Percentiles rank a stretch among this genome's conserved stretches.
These are phyloP conservation scores for Furnarius figulus DNA, from an alignment of 2,113 vertebrate species.

Conservation along the genomic window DNA sequence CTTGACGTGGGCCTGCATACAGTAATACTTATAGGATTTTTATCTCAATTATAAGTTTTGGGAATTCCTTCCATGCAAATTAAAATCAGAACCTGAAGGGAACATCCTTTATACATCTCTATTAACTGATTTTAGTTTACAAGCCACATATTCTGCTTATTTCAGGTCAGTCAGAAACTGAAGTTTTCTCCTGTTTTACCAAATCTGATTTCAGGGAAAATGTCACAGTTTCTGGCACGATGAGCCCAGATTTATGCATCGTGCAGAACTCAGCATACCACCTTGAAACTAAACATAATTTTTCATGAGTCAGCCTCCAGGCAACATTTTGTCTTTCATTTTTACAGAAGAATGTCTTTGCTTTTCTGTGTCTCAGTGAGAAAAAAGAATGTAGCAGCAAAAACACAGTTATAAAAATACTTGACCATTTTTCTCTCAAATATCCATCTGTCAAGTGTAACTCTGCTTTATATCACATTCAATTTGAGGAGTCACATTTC, in stretches of 20 bases:
- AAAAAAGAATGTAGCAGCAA: neutral
- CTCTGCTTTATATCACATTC: neutral
- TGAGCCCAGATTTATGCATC: neutral
- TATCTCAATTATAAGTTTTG: neutral
- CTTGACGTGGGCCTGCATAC: neutral
- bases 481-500: neutral
- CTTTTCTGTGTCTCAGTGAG: neutral
- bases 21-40: neutral
- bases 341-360: constrained; percentile 23
- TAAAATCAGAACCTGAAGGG: neutral
- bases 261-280: neutral
- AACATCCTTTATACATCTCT: neutral
- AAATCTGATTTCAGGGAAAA: neutral
- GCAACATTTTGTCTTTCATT: constrained; percentile 28
- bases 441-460: neutral
- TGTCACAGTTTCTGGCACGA: neutral
- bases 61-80: neutral
- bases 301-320: constrained; percentile 2
- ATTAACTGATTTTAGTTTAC: neutral
- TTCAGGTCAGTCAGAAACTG: neutral
- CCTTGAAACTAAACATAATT: constrained; percentile 4
- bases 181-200: neutral
- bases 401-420: neutral
- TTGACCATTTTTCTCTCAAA: neutral
- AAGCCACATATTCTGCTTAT: neutral